Conservation (phyloP, 2,113 vertebrate species). For the Cygnus atratus region DNA sequence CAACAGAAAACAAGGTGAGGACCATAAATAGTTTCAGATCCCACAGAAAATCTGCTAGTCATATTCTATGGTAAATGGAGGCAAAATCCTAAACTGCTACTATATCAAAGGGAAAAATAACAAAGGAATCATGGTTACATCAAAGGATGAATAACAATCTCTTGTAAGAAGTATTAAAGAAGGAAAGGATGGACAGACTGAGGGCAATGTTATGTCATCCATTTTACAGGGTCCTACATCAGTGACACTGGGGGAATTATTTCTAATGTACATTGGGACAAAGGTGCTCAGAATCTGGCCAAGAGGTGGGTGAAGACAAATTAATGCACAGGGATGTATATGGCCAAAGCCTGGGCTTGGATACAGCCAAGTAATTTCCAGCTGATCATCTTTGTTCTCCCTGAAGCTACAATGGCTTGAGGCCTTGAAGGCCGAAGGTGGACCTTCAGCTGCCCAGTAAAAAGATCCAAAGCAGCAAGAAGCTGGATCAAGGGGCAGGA, state of each 20-base stretch:
- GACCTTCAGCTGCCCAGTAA: not conserved
- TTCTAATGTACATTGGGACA: not conserved
- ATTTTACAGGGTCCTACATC: not conserved
- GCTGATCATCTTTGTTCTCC: not conserved
- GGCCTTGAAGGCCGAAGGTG: not conserved
- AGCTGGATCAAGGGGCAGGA: not conserved
- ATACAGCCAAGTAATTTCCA: not conserved
- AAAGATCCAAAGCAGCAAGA: not conserved
- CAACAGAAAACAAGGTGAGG: not conserved
- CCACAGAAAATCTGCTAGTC: not conserved
- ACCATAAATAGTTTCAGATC: not conserved
- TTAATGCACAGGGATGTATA: not conserved
- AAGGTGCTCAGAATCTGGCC: not conserved
- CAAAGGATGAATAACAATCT: not conserved
- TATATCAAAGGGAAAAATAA: not conserved
- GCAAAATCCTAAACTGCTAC: not conserved
- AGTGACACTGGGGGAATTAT: not conserved
- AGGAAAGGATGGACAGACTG: not conserved
- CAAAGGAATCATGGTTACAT: not conserved
- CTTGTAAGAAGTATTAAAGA: not conserved
- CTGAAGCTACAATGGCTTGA: not conserved
- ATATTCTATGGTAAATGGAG: not conserved
- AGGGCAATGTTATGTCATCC: not conserved
- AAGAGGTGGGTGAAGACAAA: not conserved
- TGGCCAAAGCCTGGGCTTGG: not conserved